Evolutionary conservation across 2,797 vertebrate genomes (phyloP), one percentile per base, ranked within the genome.

Genomic region (Poecilia gillii): DNA sequence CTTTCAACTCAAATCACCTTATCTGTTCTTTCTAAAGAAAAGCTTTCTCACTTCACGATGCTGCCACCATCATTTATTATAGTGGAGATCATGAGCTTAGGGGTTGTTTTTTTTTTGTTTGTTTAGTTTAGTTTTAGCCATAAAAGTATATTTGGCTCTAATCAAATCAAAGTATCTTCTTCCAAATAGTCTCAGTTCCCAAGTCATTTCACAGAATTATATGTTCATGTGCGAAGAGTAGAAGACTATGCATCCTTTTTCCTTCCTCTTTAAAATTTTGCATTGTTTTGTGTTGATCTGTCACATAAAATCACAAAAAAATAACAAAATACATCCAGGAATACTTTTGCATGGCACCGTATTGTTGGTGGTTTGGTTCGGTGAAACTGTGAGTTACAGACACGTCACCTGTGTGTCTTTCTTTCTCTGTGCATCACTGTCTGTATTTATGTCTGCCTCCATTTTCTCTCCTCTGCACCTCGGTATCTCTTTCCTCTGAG

Each of bases 361-460:
- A 18, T 45, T 46, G 41, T 28, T 28, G 43, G 25, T 8, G 43
- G 78, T 87, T 90, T 80, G 66, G 83, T 86, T 89, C 83, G 79
- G 81, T 78, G 86, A 45, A 2, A 74, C 43, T 75, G 77, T 77
- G 77, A 85, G 79, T 77, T 62, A 70, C 62, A 74, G 77, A 84
- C 72, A 81, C 85, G 81, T 77, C 77, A 55, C 43, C 78, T 78
- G 57, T 82, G 73, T 84, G 81, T 83, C 53, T 84, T 76, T 77
- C 81, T 62, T 76, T 81, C 70, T 83, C 85, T 89, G 83, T 85
- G 76, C 87, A 85, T 87, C 84, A 25, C 70, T 81, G 39, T 86
- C 88, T 85, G 79, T 85, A 83, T 91, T 87, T 81, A 77, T 64
- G 81, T 89, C 87, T 90, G 51, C 79, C 49, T 88, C 79, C 77